Evolutionary conservation across 2,113 vertebrate genomes (phyloP).

Genomic region (Seriola aureovittata): DNA sequence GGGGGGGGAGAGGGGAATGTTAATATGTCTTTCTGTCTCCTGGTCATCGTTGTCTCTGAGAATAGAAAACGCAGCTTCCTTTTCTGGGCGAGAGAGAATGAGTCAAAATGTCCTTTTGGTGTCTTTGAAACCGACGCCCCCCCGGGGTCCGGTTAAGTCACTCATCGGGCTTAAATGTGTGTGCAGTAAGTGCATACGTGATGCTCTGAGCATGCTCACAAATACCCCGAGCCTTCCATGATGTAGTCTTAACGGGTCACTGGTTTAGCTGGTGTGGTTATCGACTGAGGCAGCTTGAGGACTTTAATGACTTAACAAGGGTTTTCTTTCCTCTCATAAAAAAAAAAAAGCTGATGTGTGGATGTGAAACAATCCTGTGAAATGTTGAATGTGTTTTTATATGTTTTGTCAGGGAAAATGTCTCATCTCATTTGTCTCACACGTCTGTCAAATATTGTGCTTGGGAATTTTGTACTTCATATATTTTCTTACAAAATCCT

Average conservation of each 20-base stretch:
- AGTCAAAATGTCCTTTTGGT: constrained; percentile 85
- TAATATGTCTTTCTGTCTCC: constrained; percentile 40
- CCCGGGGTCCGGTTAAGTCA: constrained; percentile 56
- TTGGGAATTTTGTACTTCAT: neutral
- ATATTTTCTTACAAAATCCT: neutral
- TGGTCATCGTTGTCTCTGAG: constrained; percentile 46
- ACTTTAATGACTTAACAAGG: constrained; percentile 25
- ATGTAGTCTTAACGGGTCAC: constrained; percentile 35
- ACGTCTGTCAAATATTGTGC: neutral
- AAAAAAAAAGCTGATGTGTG: constrained; percentile 3
- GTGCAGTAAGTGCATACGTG: constrained; percentile 37
- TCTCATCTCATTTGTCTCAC: constrained; percentile 31
- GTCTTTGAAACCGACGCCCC: constrained; percentile 66
- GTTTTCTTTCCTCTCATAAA: constrained; percentile 5
- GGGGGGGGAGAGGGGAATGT: constrained; percentile 18
- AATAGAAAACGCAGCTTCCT: constrained; percentile 37
- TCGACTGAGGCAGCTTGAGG: constrained; percentile 36
- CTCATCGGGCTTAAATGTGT: constrained; percentile 63
- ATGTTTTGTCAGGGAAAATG: neutral
- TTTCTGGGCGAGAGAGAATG: constrained; percentile 72
- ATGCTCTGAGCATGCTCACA: constrained; percentile 59
- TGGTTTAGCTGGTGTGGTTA: constrained; percentile 46
- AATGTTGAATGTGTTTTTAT: neutral
- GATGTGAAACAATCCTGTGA: neutral
- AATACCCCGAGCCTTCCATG: constrained; percentile 25